phyloP scores from a whole-genome alignment of 1,140 invertebrate genomes.

The Aradophagus sp. region DNA sequence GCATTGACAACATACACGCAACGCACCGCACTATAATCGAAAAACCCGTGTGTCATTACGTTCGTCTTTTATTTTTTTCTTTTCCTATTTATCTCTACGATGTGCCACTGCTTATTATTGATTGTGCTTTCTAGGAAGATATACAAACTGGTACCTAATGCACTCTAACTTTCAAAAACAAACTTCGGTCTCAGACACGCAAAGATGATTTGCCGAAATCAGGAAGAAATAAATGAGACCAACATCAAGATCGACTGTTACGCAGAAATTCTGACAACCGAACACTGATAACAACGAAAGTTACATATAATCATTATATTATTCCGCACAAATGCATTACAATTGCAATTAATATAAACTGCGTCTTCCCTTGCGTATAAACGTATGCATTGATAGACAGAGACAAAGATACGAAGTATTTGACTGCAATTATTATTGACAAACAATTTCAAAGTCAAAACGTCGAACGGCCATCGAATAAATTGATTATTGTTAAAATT shows the following conservation, averaged over 20 bases:
- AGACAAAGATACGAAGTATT: no score
- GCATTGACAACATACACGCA: slow-evolving; percentile 55
- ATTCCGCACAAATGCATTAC: no score
- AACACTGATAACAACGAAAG: no score
- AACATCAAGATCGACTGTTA: slow-evolving; percentile 10
- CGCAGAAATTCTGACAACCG: slow-evolving; percentile 6
- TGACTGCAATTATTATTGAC: no score
- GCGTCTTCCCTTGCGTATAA: no score
- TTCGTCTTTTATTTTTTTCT: slow-evolving; percentile 27
- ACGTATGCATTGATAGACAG: no score
- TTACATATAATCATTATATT: no score
- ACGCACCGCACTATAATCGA: slow-evolving; percentile 59
- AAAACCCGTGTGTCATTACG: slow-evolving; percentile 55
- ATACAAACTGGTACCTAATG: slow-evolving; percentile 36
- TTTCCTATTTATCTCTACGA: slow-evolving; percentile 50
- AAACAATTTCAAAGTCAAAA: no score
- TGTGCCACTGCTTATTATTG: slow-evolving; percentile 51
- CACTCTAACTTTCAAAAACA: slow-evolving; percentile 51
- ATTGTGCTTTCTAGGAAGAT: slow-evolving; percentile 56
- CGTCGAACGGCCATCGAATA: no score
- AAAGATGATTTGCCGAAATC: slow-evolving; percentile 47
- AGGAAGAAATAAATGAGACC: slow-evolving; percentile 21
- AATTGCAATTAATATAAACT: no score
- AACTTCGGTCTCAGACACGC: slow-evolving; percentile 46
- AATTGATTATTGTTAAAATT: slow-evolving; percentile 30